phyloP scores from a whole-genome alignment of 2,113 vertebrate species.

The Dolichallabes microphthalmus region DNA sequence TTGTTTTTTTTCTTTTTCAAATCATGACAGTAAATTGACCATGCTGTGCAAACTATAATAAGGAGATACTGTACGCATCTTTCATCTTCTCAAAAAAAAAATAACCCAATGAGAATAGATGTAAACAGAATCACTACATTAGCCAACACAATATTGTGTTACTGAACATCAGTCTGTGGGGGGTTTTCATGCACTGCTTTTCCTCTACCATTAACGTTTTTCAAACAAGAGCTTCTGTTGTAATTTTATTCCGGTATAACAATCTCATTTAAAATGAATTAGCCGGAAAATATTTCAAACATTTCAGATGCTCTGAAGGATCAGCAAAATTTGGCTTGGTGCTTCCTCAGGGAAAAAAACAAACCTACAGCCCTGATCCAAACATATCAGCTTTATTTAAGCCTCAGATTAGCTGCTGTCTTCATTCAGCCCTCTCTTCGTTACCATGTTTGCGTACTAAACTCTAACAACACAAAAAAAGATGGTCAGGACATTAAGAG shows the following conservation, averaged over 20 bases:
- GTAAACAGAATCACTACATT: background rate
- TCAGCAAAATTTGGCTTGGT: background rate
- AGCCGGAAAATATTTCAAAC: background rate
- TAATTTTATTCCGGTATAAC: background rate
- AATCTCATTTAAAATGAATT: background rate
- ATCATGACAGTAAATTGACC: background rate
- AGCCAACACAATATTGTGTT: background rate
- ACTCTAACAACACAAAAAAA: background rate
- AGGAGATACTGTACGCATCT: background rate
- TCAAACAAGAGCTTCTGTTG: background rate
- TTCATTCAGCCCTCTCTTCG: background rate
- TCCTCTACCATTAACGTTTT: background rate
- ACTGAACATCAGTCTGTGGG: background rate
- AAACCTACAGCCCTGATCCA: background rate
- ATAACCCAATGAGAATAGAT: background rate
- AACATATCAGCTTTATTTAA: background rate
- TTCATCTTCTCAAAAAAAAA: background rate
- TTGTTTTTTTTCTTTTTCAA: background rate
- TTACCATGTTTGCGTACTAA: background rate
- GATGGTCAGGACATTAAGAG: background rate
- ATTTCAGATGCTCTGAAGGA: background rate
- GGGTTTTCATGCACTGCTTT: background rate
- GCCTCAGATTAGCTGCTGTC: background rate
- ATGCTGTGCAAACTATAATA: background rate
- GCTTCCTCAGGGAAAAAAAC: background rate